Percentiles rank a stretch among this genome's conserved stretches.
Conservation (phyloP, 1,140 invertebrate species). For the Drosophila kurseongensis region DNA sequence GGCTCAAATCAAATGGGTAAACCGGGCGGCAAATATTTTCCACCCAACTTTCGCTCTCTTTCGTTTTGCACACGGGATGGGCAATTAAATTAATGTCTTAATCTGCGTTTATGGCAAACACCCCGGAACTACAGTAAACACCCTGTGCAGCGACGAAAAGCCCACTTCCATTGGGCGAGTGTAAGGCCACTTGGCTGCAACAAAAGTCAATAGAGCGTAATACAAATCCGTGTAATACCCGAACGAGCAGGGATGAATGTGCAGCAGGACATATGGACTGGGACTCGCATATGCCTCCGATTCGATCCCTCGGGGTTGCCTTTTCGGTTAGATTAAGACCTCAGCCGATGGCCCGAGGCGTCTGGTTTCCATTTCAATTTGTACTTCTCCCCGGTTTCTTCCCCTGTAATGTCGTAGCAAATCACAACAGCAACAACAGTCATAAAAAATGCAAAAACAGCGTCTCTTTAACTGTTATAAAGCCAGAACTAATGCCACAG, state of each 20-base stretch:
- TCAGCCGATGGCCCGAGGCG: conserved; percentile 60
- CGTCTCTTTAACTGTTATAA: conserved; percentile 71
- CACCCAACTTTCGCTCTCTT: conserved; percentile 12
- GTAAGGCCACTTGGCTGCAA: conserved; percentile 67
- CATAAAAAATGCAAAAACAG: conserved; percentile 65
- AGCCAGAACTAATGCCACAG: conserved; percentile 71
- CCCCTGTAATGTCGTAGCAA: conserved; percentile 73
- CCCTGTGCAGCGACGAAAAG: conserved; percentile 6
- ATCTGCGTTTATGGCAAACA: conserved; percentile 81
- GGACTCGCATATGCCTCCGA: conserved; percentile 51
- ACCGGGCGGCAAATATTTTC: conserved; percentile 34
- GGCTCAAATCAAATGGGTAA: conserved; percentile 62
- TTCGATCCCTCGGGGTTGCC: conserved; percentile 69
- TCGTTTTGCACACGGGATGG: conserved; percentile 17
- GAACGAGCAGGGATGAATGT: conserved; percentile 7
- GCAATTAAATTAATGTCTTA: conserved; percentile 84
- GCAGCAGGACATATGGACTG: conserved; percentile 63
- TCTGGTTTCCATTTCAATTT: conserved; percentile 52
- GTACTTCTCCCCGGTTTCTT: conserved; percentile 1
- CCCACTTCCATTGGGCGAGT: conserved; percentile 1
- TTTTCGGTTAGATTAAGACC: conserved; percentile 83
- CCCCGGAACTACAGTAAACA: conserved; percentile 62
- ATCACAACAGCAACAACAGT: conserved; percentile 83
- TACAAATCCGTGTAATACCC: conserved; percentile 78
- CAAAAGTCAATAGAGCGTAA: conserved; percentile 84